Evolutionary conservation across 2,113 vertebrate genomes (phyloP).

Genomic region (Larimichthys polyactis): DNA sequence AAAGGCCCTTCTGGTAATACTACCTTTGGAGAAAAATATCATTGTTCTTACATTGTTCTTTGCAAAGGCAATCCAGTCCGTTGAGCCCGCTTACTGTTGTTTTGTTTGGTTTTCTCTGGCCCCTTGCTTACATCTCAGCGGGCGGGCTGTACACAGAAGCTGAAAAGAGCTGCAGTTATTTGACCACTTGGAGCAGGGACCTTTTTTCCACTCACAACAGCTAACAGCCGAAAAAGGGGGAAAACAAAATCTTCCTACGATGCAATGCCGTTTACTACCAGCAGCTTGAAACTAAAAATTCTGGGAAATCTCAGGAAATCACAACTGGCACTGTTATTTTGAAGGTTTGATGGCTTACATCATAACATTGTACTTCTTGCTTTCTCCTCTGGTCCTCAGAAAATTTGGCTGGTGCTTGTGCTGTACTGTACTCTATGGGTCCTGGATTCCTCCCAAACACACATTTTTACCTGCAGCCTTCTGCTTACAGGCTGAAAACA

Average conservation of each 20-base stretch:
- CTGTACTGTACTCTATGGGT: conserved; percentile 34
- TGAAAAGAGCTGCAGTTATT: conserved; percentile 62
- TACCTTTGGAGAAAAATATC: conserved; percentile 2
- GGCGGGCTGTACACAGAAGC: conserved; percentile 73
- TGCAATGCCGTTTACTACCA: conserved; percentile 51
- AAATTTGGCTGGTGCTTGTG: conserved; percentile 45
- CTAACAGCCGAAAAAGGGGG: conserved; percentile 34
- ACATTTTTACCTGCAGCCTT: conserved; percentile 45
- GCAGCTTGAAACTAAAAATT: conserved; percentile 49
- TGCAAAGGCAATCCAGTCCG: conserved; percentile 18
- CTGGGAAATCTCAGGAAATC: conserved; percentile 78
- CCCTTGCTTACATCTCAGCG: conserved; percentile 65
- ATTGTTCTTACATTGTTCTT: background rate
- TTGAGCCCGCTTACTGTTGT: conserved; percentile 54
- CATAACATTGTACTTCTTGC: conserved; percentile 68
- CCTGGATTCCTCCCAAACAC: conserved; percentile 65
- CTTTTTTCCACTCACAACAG: conserved; percentile 70
- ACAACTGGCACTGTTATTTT: conserved; percentile 76
- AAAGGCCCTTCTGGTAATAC: background rate
- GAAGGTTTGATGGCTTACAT: conserved; percentile 74
- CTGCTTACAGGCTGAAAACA: conserved; percentile 64
- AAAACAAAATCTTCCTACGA: conserved; percentile 42
- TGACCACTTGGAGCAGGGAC: conserved; percentile 67
- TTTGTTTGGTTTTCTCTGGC: conserved; percentile 64
- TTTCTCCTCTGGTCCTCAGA: conserved; percentile 50